A percentile compares a stretch with the other conserved stretches of the same genome.
Evolutionary conservation across 2,113 vertebrate species (phyloP).

Genomic region (Pteronura brasiliensis): DNA sequence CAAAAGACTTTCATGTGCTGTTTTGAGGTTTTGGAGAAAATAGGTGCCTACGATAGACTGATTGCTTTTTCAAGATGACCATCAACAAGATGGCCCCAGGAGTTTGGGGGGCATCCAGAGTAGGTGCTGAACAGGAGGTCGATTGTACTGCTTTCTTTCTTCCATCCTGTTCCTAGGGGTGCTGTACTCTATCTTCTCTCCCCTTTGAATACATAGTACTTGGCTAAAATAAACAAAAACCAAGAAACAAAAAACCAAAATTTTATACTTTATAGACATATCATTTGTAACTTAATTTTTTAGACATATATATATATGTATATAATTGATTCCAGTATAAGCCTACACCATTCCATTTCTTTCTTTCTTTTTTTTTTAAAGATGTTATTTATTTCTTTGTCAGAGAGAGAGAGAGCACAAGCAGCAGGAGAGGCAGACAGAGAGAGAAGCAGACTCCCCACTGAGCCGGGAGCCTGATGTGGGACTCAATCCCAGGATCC

Average conservation of each 20-base stretch:
- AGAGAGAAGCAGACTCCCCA: not conserved
- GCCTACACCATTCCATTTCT: not conserved
- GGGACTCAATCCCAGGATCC: not conserved
- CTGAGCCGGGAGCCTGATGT: not conserved
- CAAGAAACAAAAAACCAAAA: not conserved
- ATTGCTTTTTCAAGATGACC: constrained; percentile 71
- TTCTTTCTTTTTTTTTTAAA: not conserved
- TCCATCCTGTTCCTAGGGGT: not conserved
- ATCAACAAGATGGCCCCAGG: constrained; percentile 73
- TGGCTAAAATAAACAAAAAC: not conserved
- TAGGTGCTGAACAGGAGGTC: not conserved
- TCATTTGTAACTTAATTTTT: not conserved
- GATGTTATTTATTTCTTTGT: not conserved
- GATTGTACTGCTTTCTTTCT: not conserved
- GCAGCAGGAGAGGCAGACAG: not conserved
- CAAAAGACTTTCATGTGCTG: constrained; percentile 82
- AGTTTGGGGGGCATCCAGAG: constrained; percentile 65
- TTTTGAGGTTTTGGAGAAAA: constrained; percentile 89
- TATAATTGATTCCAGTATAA: not conserved
- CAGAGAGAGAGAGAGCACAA: not conserved
- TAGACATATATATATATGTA: not conserved
- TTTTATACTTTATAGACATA: not conserved
- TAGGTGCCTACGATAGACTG: constrained; percentile 86
- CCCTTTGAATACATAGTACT: not conserved
- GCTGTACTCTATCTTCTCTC: not conserved